phyloP scores from a whole-genome alignment of 1,140 invertebrate genomes.

The Cydia amplana region DNA sequence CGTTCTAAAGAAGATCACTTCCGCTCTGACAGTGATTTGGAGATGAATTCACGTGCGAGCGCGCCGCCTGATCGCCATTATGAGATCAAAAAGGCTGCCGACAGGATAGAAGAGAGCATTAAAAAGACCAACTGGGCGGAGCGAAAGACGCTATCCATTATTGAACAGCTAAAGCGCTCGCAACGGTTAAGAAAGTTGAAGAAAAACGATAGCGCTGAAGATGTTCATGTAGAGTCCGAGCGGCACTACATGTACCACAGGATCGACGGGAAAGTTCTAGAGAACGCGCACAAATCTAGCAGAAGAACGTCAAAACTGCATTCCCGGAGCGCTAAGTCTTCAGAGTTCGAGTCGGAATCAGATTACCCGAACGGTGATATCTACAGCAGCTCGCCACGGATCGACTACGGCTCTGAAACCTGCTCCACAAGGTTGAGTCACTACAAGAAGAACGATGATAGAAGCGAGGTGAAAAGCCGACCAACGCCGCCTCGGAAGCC shows the following conservation, averaged over 20 bases:
- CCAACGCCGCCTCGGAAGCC: constrained; percentile 92
- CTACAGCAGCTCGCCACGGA: constrained; percentile 65
- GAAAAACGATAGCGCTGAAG: constrained; percentile 71
- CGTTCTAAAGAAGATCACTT: constrained; percentile 63
- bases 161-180: constrained; percentile 71
- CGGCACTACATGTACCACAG: constrained; percentile 69
- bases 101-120: constrained; percentile 71
- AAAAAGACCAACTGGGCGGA: constrained; percentile 77
- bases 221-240: constrained; percentile 64
- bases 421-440: constrained; percentile 70
- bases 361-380: constrained; percentile 72
- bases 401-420: constrained; percentile 81
- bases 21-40: constrained; percentile 65
- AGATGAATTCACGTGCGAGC: constrained; percentile 45
- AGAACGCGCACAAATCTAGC: constrained; percentile 77
- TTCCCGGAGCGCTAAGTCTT: constrained; percentile 82
- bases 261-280: constrained; percentile 76
- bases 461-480: constrained; percentile 72
- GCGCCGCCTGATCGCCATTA: constrained; percentile 49
- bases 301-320: constrained; percentile 73
- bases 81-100: constrained; percentile 65
- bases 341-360: constrained; percentile 84
- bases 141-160: constrained; percentile 70
- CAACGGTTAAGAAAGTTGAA: constrained; percentile 67
- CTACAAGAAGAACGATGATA: constrained; percentile 73